Percentiles rank a stretch among this genome's conserved stretches.
Conservation (phyloP, 2,888 invertebrate genomes). For the Ectemnius cavifrons region DNA sequence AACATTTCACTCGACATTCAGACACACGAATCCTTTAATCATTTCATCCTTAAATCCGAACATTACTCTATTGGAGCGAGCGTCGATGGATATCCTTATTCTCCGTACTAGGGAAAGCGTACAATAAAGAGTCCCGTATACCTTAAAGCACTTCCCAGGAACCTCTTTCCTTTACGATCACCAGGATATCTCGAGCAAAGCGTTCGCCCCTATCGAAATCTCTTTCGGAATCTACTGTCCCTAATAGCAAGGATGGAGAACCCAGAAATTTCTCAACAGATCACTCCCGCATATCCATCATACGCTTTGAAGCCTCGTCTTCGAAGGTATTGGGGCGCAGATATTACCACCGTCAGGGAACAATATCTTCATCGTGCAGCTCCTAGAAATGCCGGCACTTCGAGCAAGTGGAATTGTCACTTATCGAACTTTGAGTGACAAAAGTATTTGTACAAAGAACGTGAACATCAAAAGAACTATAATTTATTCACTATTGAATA, state of each 20-base stretch:
- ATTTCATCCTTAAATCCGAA: too few species aligned
- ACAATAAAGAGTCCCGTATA: neutral
- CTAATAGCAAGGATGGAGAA: neutral
- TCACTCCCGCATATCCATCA: conserved; percentile 5
- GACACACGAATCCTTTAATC: too few species aligned
- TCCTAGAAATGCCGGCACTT: too few species aligned
- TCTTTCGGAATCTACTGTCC: neutral
- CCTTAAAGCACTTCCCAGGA: conserved; percentile 15
- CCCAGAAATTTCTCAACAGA: neutral
- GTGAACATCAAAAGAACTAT: too few species aligned
- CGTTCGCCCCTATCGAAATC: conserved; percentile 1
- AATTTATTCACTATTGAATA: too few species aligned
- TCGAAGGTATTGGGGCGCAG: neutral
- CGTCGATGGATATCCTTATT: conserved; percentile 5
- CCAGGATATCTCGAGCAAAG: neutral
- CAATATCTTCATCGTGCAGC: neutral
- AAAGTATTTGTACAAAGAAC: too few species aligned
- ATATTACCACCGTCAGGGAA: neutral
- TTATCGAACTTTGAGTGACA: too few species aligned
- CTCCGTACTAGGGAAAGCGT: neutral
- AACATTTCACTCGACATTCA: too few species aligned
- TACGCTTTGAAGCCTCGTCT: neutral
- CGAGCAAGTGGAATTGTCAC: neutral
- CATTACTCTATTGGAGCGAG: conserved; percentile 10
- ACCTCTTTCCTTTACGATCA: conserved; percentile 8